Evolutionary conservation across 2,113 vertebrate genomes (phyloP).

Genomic region (Oreochromis spilurus): DNA sequence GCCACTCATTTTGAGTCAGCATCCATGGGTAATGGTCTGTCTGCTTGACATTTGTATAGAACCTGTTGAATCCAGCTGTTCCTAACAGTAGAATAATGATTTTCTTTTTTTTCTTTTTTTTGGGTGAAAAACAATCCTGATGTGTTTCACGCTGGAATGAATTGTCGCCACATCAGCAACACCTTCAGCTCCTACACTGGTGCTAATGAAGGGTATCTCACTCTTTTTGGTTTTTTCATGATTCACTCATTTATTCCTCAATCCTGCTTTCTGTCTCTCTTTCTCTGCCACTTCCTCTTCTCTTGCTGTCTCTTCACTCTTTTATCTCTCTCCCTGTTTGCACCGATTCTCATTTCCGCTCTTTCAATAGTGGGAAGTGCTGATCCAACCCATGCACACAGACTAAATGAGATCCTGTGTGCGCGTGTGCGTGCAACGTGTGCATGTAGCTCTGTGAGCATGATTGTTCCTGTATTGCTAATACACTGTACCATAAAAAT

Average conservation of each 20-base stretch:
- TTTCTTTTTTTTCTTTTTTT: not conserved
- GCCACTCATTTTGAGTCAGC: conserved; percentile 39
- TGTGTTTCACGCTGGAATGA: not conserved
- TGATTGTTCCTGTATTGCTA: conserved; percentile 40
- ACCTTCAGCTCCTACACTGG: not conserved
- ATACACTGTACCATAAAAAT: conserved; percentile 7
- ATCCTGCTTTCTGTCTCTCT: not conserved
- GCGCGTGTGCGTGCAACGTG: not conserved
- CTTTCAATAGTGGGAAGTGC: conserved; percentile 27
- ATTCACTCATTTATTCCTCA: not conserved
- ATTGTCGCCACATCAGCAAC: not conserved
- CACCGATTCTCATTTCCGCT: conserved; percentile 49
- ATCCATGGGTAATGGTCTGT: conserved; percentile 36
- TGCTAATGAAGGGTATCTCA: not conserved
- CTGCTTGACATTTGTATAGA: conserved; percentile 7
- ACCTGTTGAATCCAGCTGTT: conserved; percentile 35
- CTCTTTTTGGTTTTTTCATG: not conserved
- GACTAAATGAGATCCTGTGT: conserved; percentile 49
- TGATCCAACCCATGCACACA: conserved; percentile 33
- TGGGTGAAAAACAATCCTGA: not conserved
- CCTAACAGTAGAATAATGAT: not conserved
- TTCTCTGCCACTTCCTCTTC: conserved; percentile 1
- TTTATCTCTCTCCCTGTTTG: conserved; percentile 6
- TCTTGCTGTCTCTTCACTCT: not conserved
- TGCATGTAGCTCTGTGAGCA: conserved; percentile 15